phyloP scores from a whole-genome alignment of 2,888 invertebrate genomes.

The Sesia apiformis region DNA sequence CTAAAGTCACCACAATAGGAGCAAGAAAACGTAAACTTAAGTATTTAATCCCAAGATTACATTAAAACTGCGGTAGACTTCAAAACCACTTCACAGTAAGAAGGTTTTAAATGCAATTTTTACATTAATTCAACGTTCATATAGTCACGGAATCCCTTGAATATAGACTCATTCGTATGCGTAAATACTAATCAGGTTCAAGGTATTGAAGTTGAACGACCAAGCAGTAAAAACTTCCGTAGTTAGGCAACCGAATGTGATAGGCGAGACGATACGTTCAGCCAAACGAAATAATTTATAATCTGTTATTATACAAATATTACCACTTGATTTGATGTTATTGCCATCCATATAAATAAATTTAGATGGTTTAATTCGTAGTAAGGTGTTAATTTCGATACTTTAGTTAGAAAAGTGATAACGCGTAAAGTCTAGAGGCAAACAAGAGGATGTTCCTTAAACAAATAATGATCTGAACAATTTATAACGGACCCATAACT shows the following conservation, averaged over 20 bases:
- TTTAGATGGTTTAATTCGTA: too few species aligned
- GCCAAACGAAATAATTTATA: constrained; percentile 34
- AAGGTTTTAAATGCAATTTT: constrained; percentile 2
- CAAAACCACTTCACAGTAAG: not conserved
- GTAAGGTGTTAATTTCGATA: too few species aligned
- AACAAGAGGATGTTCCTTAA: not conserved
- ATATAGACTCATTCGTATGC: constrained; percentile 10
- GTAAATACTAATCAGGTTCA: constrained; percentile 9
- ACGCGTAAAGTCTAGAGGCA: too few species aligned
- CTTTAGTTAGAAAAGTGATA: too few species aligned
- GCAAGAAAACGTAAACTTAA: not conserved
- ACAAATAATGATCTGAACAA: too few species aligned
- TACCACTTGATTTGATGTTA: constrained; percentile 29
- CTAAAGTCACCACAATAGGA: not conserved
- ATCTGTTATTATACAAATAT: constrained; percentile 48
- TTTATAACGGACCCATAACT: too few species aligned
- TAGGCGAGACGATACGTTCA: constrained; percentile 10
- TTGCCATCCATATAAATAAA: too few species aligned
- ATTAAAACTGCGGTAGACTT: not conserved
- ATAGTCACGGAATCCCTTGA: constrained; percentile 11
- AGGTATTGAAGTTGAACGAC: constrained; percentile 25
- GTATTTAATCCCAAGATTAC: not conserved
- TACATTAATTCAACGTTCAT: constrained; percentile 8
- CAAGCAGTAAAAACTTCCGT: constrained; percentile 5
- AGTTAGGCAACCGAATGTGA: too few species aligned